A percentile compares a stretch with the other conserved stretches of the same genome.
phyloP scores from a whole-genome alignment of 2,888 invertebrate species.

The Melanchra persicariae region DNA sequence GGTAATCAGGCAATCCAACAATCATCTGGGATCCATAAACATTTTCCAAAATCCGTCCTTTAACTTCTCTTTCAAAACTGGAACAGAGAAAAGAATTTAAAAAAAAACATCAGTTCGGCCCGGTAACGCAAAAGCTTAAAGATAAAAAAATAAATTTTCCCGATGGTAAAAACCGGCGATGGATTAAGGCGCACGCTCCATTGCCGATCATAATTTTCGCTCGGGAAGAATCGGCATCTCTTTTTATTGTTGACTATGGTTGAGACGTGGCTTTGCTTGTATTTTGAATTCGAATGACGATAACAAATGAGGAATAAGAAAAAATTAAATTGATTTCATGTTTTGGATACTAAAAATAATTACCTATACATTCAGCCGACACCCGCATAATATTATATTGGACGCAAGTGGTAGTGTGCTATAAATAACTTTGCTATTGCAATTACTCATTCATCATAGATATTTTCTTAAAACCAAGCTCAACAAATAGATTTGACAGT shows the following conservation, averaged over 20 bases:
- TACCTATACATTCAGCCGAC: too few relatives aligned
- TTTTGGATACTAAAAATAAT: too few relatives aligned
- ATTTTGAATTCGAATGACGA: too few relatives aligned
- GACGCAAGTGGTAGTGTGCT: too few relatives aligned
- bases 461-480: not conserved
- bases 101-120: slow-evolving; percentile 28
- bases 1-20: too few relatives aligned
- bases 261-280: slow-evolving; percentile 24
- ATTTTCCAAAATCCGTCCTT: too few relatives aligned
- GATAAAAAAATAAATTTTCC: slow-evolving; percentile 68
- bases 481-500: not conserved
- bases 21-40: too few relatives aligned
- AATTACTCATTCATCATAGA: not conserved
- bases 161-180: slow-evolving; percentile 72
- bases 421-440: too few relatives aligned
- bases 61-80: slow-evolving; percentile 24
- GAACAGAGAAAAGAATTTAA: slow-evolving; percentile 21
- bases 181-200: slow-evolving; percentile 87
- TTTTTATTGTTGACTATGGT: slow-evolving; percentile 35
- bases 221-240: slow-evolving; percentile 73
- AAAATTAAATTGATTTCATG: too few relatives aligned
- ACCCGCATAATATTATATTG: too few relatives aligned
- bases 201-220: slow-evolving; percentile 86
- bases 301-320: too few relatives aligned
- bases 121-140: slow-evolving; percentile 53